Percentiles rank a stretch among this genome's conserved stretches.
Evolutionary conservation across 2,888 invertebrate species (phyloP).

Genomic region (Tipula confusa): DNA sequence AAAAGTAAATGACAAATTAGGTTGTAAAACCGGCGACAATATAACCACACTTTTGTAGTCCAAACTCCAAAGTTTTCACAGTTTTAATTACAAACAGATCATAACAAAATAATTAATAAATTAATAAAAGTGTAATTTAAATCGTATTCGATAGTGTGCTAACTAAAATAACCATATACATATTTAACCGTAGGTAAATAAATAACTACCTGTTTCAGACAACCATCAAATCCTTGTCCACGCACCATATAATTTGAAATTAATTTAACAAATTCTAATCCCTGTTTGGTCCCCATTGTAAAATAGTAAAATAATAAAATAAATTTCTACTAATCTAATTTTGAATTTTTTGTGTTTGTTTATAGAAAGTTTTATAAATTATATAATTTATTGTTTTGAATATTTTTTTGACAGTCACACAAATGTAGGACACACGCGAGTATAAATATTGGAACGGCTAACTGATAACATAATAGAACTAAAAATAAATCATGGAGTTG

Average conservation of each 20-base stretch:
- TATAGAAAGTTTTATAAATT: not conserved
- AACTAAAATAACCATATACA: too few relatives aligned
- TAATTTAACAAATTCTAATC: conserved; percentile 47
- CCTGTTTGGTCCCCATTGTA: conserved; percentile 41
- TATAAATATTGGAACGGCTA: not conserved
- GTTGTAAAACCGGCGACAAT: not conserved
- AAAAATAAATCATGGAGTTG: not conserved
- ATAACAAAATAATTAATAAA: not conserved
- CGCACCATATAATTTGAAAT: conserved; percentile 45
- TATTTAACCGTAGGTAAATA: too few relatives aligned
- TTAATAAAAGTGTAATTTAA: too few relatives aligned
- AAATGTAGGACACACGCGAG: not conserved
- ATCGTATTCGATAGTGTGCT: too few relatives aligned
- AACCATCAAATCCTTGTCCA: conserved; percentile 49
- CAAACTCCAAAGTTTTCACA: not conserved
- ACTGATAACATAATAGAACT: not conserved
- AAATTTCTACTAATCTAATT: not conserved
- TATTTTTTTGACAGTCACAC: not conserved
- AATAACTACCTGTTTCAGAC: conserved; percentile 52
- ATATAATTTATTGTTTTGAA: not conserved
- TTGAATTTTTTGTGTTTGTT: not conserved
- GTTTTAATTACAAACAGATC: not conserved
- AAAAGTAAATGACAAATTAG: not conserved
- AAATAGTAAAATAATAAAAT: not conserved
- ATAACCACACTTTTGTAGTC: not conserved